phyloP scores from a whole-genome alignment of 2,113 vertebrate species.

The Sarotherodon lohbergeri region DNA sequence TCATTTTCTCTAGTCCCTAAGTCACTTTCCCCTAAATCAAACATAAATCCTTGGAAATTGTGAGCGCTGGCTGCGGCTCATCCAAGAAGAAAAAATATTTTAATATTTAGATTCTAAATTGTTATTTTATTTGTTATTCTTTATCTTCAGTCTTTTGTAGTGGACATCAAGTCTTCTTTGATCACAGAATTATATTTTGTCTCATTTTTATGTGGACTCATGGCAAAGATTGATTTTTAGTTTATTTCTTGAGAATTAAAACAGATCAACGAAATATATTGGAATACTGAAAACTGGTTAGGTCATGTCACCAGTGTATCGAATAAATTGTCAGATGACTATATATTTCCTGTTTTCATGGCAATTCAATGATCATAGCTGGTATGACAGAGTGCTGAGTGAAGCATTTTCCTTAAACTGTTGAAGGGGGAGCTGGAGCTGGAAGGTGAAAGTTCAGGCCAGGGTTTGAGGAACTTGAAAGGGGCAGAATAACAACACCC shows the following conservation, averaged over 20 bases:
- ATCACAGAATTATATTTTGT: neutral
- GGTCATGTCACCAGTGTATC: neutral
- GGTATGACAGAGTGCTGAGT: neutral
- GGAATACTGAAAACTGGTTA: neutral
- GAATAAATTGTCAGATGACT: too few relatives aligned
- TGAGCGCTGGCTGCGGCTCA: fast-evolving
- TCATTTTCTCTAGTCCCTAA: neutral
- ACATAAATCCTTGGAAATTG: neutral
- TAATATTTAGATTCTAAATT: neutral
- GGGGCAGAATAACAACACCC: neutral
- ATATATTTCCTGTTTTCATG: neutral
- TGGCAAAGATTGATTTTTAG: neutral
- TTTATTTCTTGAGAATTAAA: neutral
- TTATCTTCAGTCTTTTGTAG: neutral
- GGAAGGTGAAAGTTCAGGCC: neutral
- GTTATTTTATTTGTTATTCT: neutral
- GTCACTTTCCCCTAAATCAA: neutral
- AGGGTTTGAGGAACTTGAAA: neutral
- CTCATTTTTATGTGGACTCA: neutral
- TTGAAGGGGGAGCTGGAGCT: neutral
- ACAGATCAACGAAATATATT: neutral
- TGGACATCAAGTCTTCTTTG: neutral
- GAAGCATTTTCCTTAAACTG: neutral
- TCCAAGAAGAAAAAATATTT: neutral
- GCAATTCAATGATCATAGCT: neutral